These are phyloP conservation scores for Aythya fuligula DNA, from an alignment of 2,797 vertebrate species.

Conservation along the genomic window DNA sequence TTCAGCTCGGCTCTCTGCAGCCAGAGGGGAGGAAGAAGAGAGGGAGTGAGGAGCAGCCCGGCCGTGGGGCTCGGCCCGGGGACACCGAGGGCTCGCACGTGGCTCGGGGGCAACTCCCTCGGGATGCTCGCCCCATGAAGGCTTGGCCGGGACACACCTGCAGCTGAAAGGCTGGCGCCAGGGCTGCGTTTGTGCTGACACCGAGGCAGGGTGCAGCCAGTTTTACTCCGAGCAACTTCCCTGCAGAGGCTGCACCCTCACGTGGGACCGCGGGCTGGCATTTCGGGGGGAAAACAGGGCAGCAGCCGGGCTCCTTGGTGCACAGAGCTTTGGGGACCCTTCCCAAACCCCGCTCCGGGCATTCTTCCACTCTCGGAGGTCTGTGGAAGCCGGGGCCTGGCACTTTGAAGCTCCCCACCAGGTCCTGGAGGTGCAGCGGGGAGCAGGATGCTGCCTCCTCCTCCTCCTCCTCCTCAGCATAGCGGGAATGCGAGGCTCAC, in stretches of 20 bases:
- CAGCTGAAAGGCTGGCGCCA: neutral
- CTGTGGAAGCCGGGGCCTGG: too few species aligned
- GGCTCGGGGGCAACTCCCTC: neutral
- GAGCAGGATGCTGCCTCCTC: neutral
- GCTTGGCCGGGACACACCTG: neutral
- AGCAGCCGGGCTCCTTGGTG: neutral
- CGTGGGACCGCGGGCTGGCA: neutral
- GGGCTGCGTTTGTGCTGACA: neutral
- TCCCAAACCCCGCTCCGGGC: neutral
- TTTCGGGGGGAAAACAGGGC: neutral
- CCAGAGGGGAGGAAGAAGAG: neutral
- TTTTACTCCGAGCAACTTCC: neutral
- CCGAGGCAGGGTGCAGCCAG: neutral
- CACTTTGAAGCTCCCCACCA: neutral
- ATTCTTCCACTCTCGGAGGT: neutral
- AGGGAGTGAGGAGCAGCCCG: neutral
- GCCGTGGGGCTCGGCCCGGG: neutral
- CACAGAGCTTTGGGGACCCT: neutral
- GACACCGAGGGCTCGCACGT: neutral
- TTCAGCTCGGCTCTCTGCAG: conserved; percentile 65
- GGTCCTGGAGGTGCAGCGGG: neutral
- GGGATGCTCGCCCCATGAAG: neutral
- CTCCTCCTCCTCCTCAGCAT: neutral
- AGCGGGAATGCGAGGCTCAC: too few species aligned
- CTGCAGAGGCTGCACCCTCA: neutral